These are phyloP conservation scores for Okapia johnstoni DNA, from an alignment of 2,113 vertebrate species.

Conservation along the genomic window DNA sequence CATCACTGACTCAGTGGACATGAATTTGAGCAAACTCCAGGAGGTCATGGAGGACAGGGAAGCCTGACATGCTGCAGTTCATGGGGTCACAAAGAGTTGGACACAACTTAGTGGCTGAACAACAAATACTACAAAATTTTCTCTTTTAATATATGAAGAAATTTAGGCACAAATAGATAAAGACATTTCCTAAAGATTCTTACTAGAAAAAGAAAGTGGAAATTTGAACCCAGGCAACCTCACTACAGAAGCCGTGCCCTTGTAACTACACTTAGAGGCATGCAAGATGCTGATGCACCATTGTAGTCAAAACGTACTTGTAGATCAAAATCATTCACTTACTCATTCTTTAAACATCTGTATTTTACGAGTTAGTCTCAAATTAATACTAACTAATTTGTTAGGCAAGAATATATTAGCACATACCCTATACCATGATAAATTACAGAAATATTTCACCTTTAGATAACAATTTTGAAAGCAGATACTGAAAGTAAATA, in stretches of 20 bases:
- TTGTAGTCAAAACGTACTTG: background rate
- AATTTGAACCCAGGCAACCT: background rate
- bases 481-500: background rate
- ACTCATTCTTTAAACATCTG: background rate
- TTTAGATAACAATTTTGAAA: background rate
- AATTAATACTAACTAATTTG: background rate
- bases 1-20: background rate
- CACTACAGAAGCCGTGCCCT: background rate
- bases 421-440: background rate
- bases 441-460: background rate
- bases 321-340: background rate
- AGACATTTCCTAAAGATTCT: background rate
- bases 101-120: background rate
- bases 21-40: background rate
- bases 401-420: background rate
- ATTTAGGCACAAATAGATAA: background rate
- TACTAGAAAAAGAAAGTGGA: background rate
- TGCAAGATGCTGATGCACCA: accelerated
- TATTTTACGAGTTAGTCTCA: background rate
- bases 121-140: background rate
- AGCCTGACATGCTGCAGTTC: background rate
- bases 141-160: background rate
- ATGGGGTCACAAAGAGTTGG: background rate
- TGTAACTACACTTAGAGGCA: background rate
- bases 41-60: accelerated